Conservation (phyloP, 2,113 vertebrate species). For the Dicentrarchus labrax region DNA sequence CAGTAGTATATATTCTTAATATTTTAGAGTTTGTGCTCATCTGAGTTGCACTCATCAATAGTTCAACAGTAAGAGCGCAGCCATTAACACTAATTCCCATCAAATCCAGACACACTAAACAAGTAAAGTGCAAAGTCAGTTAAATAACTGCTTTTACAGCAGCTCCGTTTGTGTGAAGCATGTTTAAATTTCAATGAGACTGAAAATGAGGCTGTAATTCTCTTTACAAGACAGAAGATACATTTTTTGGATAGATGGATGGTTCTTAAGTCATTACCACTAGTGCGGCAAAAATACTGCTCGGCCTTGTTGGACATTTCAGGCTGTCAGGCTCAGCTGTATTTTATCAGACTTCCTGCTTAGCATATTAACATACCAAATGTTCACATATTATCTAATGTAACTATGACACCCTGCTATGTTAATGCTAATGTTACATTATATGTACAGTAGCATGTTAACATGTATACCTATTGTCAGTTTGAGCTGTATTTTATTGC, state of each 20-base stretch:
- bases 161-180: not conserved
- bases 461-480: not conserved
- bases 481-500: not conserved
- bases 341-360: not conserved
- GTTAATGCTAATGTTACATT: not conserved
- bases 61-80: slow-evolving; percentile 9
- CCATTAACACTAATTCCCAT: slow-evolving; percentile 32
- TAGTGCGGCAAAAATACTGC: not conserved
- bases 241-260: not conserved
- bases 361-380: not conserved
- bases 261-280: not conserved
- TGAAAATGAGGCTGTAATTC: slow-evolving; percentile 3
- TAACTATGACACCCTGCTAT: not conserved
- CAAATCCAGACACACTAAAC: slow-evolving; percentile 6
- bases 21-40: slow-evolving; percentile 45
- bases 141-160: slow-evolving; percentile 19
- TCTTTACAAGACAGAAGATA: not conserved
- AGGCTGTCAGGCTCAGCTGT: not conserved
- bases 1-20: slow-evolving; percentile 47
- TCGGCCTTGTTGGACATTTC: no score
- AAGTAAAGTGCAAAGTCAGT: slow-evolving; percentile 45
- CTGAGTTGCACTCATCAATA: slow-evolving; percentile 41
- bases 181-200: not conserved
- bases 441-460: not conserved
- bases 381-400: no score